phyloP scores from a whole-genome alignment of 1,140 invertebrate species.

The Nautilus pompilius region DNA sequence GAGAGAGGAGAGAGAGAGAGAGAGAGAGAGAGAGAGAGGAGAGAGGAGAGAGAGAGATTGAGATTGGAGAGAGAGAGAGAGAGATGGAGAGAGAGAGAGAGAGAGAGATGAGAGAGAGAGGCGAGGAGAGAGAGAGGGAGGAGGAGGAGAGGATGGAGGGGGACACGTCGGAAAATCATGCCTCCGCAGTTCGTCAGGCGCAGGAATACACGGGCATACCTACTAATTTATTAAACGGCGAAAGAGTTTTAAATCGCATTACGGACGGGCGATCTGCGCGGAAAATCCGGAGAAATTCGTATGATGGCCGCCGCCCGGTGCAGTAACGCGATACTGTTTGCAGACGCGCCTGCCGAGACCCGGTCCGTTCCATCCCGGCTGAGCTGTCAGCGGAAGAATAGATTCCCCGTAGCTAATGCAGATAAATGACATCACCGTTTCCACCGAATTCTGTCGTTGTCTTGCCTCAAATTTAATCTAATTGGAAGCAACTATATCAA shows the following conservation, averaged over 20 bases:
- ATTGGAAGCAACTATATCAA: slow-evolving; percentile 28
- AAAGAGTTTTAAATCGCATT: slow-evolving; percentile 35
- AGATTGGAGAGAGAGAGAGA: too few species aligned
- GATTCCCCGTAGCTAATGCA: slow-evolving; percentile 11
- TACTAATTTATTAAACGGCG: slow-evolving; percentile 34
- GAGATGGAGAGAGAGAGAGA: too few species aligned
- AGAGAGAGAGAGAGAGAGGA: too few species aligned
- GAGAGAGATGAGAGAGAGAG: too few species aligned
- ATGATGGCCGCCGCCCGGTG: slow-evolving; percentile 10
- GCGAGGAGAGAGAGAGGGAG: too few species aligned
- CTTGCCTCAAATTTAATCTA: slow-evolving; percentile 19
- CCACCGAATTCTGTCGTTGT: slow-evolving; percentile 14
- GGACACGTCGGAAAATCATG: too few species aligned
- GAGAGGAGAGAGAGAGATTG: too few species aligned
- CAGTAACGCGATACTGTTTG: slow-evolving; percentile 17
- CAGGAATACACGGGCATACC: too few species aligned
- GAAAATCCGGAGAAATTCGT: slow-evolving; percentile 18
- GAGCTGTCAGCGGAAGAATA: not conserved
- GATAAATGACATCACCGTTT: slow-evolving; percentile 17
- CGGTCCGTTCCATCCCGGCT: slow-evolving; percentile 1
- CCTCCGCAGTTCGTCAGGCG: too few species aligned
- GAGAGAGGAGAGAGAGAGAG: too few species aligned
- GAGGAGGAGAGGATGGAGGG: too few species aligned
- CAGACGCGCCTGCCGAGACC: slow-evolving; percentile 4
- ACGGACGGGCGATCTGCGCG: slow-evolving; percentile 25